Conservation (phyloP, 2,797 vertebrate genomes). For the Falco cherrug region DNA sequence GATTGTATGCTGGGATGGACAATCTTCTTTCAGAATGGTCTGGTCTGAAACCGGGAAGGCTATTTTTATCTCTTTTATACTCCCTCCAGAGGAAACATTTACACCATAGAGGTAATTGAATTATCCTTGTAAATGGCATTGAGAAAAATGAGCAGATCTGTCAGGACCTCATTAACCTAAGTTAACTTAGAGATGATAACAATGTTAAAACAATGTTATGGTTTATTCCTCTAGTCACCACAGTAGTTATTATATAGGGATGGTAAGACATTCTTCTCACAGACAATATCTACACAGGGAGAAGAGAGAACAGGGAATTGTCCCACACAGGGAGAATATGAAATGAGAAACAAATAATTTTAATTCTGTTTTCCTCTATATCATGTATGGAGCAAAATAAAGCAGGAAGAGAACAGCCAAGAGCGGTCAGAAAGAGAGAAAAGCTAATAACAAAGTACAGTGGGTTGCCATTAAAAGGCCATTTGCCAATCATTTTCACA, state of each 20-base stretch:
- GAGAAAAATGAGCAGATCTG: slow-evolving; percentile 16
- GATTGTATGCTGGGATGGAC: neutral
- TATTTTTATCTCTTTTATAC: neutral
- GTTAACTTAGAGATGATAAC: slow-evolving; percentile 1
- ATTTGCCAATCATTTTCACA: neutral
- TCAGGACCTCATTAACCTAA: slow-evolving; percentile 7
- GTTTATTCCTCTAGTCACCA: neutral
- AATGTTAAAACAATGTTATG: neutral
- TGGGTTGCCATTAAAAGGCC: neutral
- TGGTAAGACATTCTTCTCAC: neutral
- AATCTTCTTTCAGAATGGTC: neutral
- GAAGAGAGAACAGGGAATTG: too few species aligned
- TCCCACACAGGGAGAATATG: neutral
- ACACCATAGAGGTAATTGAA: neutral
- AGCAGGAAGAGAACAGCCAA: neutral
- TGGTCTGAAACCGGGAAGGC: neutral
- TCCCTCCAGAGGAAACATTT: neutral
- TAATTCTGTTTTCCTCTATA: neutral
- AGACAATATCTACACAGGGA: neutral
- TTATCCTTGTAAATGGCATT: neutral
- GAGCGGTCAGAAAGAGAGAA: neutral
- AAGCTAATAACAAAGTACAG: neutral
- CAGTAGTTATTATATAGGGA: neutral
- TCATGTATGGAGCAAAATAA: neutral
- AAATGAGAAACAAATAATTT: neutral